Conservation (phyloP, 2,797 vertebrate species). For the Dermochelys coriacea region DNA sequence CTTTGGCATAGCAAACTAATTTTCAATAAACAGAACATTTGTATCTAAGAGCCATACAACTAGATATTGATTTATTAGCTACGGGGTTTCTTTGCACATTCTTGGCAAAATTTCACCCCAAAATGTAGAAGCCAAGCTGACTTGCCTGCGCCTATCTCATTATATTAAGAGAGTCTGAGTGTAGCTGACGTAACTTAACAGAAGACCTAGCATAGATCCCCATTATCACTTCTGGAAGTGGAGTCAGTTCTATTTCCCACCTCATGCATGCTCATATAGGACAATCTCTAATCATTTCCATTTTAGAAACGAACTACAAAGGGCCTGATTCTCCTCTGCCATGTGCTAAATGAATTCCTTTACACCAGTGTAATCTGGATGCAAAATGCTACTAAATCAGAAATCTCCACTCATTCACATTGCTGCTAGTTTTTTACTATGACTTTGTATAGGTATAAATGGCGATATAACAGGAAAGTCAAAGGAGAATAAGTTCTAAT, state of each 20-base stretch:
- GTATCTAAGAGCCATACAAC: neutral
- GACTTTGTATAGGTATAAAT: neutral
- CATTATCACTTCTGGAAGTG: neutral
- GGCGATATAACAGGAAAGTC: neutral
- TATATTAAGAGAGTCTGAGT: neutral
- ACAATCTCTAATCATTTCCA: neutral
- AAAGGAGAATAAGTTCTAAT: neutral
- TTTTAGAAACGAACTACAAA: neutral
- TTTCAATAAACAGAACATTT: neutral
- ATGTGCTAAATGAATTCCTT: neutral
- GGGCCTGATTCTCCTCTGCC: neutral
- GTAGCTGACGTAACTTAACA: neutral
- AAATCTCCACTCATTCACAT: neutral
- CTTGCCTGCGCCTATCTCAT: neutral
- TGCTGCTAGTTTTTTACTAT: neutral
- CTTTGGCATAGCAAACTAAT: neutral
- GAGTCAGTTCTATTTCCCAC: neutral
- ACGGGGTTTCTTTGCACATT: neutral
- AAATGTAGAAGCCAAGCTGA: neutral
- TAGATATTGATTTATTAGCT: neutral
- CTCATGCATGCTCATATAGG: no score
- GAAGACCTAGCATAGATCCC: neutral
- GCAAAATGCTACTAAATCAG: neutral
- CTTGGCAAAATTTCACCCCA: neutral
- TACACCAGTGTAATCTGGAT: neutral